Evolutionary conservation across 2,888 invertebrate species (phyloP).

Genomic region (Drosophila incognita): DNA sequence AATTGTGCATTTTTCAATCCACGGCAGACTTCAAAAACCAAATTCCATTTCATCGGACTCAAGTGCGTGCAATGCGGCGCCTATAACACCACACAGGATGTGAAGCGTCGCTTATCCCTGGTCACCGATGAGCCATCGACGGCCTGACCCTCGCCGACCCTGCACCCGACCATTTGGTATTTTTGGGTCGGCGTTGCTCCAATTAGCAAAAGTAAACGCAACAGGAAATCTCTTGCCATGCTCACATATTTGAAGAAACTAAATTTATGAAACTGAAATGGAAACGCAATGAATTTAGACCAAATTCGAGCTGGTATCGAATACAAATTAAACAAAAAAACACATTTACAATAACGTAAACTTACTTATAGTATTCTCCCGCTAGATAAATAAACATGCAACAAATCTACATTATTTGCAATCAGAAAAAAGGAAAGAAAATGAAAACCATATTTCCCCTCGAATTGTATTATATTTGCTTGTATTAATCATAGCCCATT

Average conservation of each 20-base stretch:
- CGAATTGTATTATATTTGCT: slow-evolving; percentile 51
- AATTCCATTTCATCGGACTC: slow-evolving; percentile 94
- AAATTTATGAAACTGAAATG: slow-evolving; percentile 55
- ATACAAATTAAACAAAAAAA: slow-evolving; percentile 51
- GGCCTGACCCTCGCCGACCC: slow-evolving; percentile 71
- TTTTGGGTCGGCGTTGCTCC: slow-evolving; percentile 1
- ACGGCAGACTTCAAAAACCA: slow-evolving; percentile 91
- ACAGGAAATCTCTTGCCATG: slow-evolving; percentile 79
- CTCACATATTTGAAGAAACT: slow-evolving; percentile 63
- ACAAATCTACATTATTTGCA: slow-evolving; percentile 19
- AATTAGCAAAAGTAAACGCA: slow-evolving; percentile 27
- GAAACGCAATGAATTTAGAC: slow-evolving; percentile 78
- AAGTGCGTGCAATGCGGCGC: slow-evolving; percentile 95
- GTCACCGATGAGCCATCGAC: slow-evolving; percentile 82
- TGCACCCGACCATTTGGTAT: slow-evolving; percentile 2
- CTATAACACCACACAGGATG: slow-evolving; percentile 93
- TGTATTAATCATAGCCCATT: slow-evolving; percentile 17
- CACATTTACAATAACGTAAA: slow-evolving; percentile 18
- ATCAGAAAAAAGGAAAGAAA: slow-evolving; percentile 9
- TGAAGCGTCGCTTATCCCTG: slow-evolving; percentile 83
- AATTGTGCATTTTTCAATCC: background rate
- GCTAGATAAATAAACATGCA: slow-evolving; percentile 16
- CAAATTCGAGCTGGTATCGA: slow-evolving; percentile 82
- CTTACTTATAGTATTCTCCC: slow-evolving; percentile 17
- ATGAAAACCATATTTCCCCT: slow-evolving; percentile 32